Conservation (phyloP, 2,113 vertebrate species). For the Lethenteron camtschaticum region DNA sequence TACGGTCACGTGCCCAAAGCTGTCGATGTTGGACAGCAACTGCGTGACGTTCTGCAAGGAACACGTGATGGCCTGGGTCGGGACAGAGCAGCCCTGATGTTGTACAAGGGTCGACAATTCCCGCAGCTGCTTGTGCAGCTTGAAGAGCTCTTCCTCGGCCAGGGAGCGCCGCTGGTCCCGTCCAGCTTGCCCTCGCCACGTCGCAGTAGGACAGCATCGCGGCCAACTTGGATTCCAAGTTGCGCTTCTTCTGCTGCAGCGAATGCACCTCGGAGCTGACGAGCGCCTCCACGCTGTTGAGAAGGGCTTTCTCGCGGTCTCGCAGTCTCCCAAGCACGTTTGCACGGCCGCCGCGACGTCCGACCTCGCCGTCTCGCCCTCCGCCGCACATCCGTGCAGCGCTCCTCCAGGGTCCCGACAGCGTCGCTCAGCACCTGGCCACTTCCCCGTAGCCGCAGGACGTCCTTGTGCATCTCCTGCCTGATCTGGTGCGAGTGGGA, state of each 20-base stretch:
- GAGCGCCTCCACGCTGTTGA: not conserved
- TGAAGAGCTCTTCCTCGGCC: not conserved
- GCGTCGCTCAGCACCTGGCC: not conserved
- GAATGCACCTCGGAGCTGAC: not conserved
- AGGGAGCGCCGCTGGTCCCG: not conserved
- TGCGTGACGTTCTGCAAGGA: no score
- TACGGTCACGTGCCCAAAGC: no score
- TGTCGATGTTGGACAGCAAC: no score
- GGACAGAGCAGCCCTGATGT: not conserved
- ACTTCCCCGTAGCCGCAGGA: not conserved
- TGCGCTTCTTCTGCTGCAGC: not conserved
- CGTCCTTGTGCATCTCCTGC: not conserved
- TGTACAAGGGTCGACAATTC: not conserved
- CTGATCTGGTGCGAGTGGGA: conserved; percentile 1
- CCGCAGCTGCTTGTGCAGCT: not conserved
- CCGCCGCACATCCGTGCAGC: not conserved
- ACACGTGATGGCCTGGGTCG: no score
- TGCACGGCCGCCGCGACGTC: not conserved
- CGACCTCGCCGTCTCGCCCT: not conserved
- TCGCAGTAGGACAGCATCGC: not conserved
- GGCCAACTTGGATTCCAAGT: not conserved
- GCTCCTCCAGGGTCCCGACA: not conserved
- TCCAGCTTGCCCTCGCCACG: not conserved
- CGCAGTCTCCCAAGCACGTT: not conserved
- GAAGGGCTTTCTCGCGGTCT: not conserved